Percentiles rank a stretch among this genome's conserved stretches.
These are phyloP conservation scores for Pseudolycoriella hygida DNA, from an alignment of 2,888 invertebrate genomes.

Conservation along the genomic window DNA sequence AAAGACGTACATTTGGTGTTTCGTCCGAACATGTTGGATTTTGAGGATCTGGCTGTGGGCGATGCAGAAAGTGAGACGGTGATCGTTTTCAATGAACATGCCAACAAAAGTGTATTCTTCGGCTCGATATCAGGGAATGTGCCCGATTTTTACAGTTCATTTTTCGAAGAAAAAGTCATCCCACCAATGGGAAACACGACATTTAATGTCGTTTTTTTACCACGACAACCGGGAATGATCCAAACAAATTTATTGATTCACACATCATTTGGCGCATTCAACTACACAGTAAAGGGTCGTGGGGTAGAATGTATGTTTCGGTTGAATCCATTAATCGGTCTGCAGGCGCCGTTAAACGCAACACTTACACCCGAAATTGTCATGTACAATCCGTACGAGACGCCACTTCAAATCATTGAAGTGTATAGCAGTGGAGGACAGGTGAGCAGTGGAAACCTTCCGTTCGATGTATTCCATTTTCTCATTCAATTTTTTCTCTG, in stretches of 20 bases:
- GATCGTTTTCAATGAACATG: constrained; percentile 70
- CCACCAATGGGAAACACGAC: constrained; percentile 83
- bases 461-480: too few relatives aligned
- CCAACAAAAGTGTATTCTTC: constrained; percentile 74
- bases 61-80: constrained; percentile 74
- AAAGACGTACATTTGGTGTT: constrained; percentile 19
- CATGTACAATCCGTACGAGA: constrained; percentile 86
- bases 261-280: constrained; percentile 82
- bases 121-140: constrained; percentile 89
- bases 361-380: constrained; percentile 75
- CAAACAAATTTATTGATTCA: constrained; percentile 82
- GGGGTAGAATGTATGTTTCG: constrained; percentile 84
- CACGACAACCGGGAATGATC: constrained; percentile 74
- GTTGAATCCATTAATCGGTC: constrained; percentile 75
- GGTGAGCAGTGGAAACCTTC: too few relatives aligned
- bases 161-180: constrained; percentile 90
- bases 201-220: constrained; percentile 90
- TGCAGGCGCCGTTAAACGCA: constrained; percentile 81
- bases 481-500: too few relatives aligned
- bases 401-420: constrained; percentile 67
- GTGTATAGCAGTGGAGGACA: constrained; percentile 79
- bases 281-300: constrained; percentile 68
- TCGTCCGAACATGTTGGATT: constrained; percentile 32
- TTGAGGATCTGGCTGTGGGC: constrained; percentile 58
- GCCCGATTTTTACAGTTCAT: constrained; percentile 91